Conservation (phyloP, 2,797 vertebrate species). For the Sibirionetta formosa region DNA sequence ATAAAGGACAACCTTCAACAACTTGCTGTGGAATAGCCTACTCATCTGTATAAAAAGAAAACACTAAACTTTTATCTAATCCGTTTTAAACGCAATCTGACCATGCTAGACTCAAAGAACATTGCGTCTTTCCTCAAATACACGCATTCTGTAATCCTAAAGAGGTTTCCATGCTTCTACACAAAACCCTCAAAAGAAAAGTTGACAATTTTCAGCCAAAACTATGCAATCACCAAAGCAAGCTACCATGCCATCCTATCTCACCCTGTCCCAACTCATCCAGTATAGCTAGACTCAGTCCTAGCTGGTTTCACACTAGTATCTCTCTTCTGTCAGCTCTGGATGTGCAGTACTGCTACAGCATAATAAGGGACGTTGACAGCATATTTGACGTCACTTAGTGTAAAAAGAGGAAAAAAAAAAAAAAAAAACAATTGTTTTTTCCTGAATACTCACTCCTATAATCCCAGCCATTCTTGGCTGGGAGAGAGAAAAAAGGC, state of each 20-base stretch:
- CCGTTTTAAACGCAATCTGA: not conserved
- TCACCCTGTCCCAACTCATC: not conserved
- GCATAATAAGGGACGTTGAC: not conserved
- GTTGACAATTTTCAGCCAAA: not conserved
- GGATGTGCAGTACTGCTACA: not conserved
- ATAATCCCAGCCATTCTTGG: not conserved
- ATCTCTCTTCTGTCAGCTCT: not conserved
- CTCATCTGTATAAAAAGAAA: not conserved
- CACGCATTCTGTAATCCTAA: not conserved
- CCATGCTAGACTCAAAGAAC: not conserved
- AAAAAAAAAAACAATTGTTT: not conserved
- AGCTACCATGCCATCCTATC: not conserved
- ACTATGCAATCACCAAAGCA: not conserved
- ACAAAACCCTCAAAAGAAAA: not conserved
- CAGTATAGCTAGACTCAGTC: no score
- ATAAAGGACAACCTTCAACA: not conserved
- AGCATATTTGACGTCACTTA: not conserved
- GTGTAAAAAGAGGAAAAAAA: not conserved
- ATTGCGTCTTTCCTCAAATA: not conserved
- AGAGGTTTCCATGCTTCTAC: not conserved
- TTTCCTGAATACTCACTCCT: not conserved
- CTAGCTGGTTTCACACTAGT: not conserved
- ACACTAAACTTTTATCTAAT: not conserved
- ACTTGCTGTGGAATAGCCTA: not conserved
- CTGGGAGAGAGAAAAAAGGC: not conserved